Evolutionary conservation across 2,113 vertebrate species (phyloP), one percentile per base, ranked within the genome.

Genomic region (Ptilorrhoa leucosticta): DNA sequence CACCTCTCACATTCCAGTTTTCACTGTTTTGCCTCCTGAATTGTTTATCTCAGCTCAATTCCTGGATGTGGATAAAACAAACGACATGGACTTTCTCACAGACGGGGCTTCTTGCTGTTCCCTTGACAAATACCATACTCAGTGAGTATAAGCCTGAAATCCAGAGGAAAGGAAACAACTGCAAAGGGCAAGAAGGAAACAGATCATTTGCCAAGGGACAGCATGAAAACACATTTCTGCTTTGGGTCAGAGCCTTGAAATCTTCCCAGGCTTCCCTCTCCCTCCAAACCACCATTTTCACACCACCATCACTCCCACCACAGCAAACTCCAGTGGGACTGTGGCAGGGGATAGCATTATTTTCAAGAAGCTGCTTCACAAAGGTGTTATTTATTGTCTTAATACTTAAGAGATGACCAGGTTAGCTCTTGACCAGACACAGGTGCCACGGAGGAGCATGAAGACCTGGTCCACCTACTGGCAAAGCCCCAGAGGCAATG

Each of bases 21-120:
- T 95, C 92, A 89, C 88, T 95, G 85, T 45, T 96, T 92, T 87
- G 90, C 94, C 82, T 92, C 72, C 89, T 47, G 54, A 92, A 63
- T 83, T 97, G 95, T 96, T 97, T 97, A 96, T 93, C 87, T 86
- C 91, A 2, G 72, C 91, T 97, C 95, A 97, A 90, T 96, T 96
- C 94, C 94, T 96, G 94, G 94, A 95, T 95, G 93, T 96, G 92
- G 87, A 97, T 93, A 95, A 96, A 96, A 95, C 93, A 97, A 97
- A 97, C 44, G 26, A 63, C 85, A 92, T 61, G 83, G 83, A 84
- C 86, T 96, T 96, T 96, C 91, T 95, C 96, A 96, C 96, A 96
- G 91, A 89, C 2, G 0, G 47, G 83, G 53, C 90, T 95, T 94
- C 95, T 95, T 94, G 91, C 93, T 94, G 89, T 92, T 91, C 90